Evolutionary conservation across 1,140 invertebrate species (phyloP).

Genomic region (Drosophila punjabiensis): DNA sequence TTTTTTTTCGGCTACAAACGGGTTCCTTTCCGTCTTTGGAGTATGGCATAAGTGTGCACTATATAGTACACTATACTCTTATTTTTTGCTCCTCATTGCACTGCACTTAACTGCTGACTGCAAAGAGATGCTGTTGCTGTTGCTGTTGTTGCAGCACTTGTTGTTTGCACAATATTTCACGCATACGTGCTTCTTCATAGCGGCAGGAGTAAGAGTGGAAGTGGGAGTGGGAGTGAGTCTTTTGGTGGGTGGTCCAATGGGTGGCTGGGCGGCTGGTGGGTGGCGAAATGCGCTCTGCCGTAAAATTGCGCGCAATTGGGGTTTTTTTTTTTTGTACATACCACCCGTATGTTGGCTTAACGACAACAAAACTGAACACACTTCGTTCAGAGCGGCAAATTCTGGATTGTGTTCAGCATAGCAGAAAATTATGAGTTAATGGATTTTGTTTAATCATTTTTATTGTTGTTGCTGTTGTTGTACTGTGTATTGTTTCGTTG

Average conservation of each 20-base stretch:
- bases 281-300: conserved; percentile 77
- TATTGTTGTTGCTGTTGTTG: conserved; percentile 3
- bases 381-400: conserved; percentile 30
- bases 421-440: conserved; percentile 84
- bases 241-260: conserved; percentile 14
- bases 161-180: conserved; percentile 83
- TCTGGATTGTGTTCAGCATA: conserved; percentile 70
- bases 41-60: conserved; percentile 11
- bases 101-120: conserved; percentile 47
- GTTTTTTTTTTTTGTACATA: conserved; percentile 43
- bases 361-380: conserved; percentile 77
- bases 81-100: conserved; percentile 37
- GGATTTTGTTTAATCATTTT: conserved; percentile 73
- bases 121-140: conserved; percentile 25
- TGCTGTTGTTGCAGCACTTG: conserved; percentile 43
- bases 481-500: conserved; percentile 1
- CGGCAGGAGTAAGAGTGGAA: conserved; percentile 1
- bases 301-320: conserved; percentile 82
- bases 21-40: conserved; percentile 44
- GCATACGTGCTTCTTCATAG: conserved; percentile 65
- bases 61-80: conserved; percentile 14
- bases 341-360: conserved; percentile 49
- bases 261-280: conserved; percentile 26
- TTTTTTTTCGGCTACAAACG: conserved; percentile 46
- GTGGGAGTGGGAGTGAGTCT: not conserved